Evolutionary conservation across 2,113 vertebrate genomes (phyloP).

Genomic region (Lepus americanus): DNA sequence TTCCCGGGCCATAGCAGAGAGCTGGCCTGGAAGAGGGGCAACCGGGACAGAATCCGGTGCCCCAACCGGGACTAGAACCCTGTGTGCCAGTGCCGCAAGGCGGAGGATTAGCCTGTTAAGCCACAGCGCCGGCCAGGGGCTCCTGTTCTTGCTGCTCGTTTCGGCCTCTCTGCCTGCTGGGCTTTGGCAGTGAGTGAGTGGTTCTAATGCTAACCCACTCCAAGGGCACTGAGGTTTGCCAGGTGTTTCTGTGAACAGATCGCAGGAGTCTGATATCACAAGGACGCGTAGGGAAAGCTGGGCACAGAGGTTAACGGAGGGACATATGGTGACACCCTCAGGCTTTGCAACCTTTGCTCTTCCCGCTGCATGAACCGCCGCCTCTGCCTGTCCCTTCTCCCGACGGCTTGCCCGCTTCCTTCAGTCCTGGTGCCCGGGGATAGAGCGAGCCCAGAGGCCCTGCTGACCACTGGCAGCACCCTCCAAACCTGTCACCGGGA

Average conservation of each 20-base stretch:
- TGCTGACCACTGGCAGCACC: neutral
- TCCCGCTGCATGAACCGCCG: neutral
- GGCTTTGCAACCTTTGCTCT: neutral
- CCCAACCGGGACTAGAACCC: too few species aligned
- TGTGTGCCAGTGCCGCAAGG: too few species aligned
- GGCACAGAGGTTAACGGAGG: neutral
- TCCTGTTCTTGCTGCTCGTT: neutral
- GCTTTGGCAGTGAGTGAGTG: neutral
- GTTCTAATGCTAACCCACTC: neutral
- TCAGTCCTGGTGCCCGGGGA: neutral
- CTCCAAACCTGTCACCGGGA: too few species aligned
- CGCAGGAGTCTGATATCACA: neutral
- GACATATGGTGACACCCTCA: fast-evolving
- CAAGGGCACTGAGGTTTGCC: neutral
- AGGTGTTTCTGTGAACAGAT: neutral
- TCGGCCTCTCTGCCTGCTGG: neutral
- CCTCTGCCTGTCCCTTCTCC: neutral
- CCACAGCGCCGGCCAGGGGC: neutral
- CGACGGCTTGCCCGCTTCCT: neutral
- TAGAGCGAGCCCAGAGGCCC: neutral
- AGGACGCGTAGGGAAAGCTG: neutral
- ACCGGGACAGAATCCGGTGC: too few species aligned
- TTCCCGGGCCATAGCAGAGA: too few species aligned
- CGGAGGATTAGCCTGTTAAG: too few species aligned
- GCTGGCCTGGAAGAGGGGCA: too few species aligned